Conservation (phyloP, 1,140 invertebrate genomes). For the Alviniconcha marisindica region DNA sequence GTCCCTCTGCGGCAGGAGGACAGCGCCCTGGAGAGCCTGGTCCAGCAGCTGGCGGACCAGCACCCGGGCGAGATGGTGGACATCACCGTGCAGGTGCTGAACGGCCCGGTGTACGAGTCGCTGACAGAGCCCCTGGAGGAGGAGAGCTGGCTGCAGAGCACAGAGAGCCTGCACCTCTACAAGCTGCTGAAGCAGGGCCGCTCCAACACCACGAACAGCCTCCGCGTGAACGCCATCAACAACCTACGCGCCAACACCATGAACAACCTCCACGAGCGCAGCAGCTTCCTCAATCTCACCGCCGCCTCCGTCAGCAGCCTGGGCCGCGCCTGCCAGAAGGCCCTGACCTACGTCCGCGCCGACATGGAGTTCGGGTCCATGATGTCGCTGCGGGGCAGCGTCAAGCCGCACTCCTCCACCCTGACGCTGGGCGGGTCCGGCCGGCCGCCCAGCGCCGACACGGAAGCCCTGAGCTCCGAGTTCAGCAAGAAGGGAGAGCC, state of each 20-base stretch:
- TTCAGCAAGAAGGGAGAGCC: neutral
- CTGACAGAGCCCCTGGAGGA: slow-evolving; percentile 15
- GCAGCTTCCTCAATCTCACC: slow-evolving; percentile 40
- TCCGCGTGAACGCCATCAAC: neutral
- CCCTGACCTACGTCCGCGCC: slow-evolving; percentile 42
- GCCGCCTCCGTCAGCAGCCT: slow-evolving; percentile 34
- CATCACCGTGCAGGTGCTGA: slow-evolving; percentile 13
- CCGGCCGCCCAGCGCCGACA: neutral
- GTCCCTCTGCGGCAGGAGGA: neutral
- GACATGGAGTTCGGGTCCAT: slow-evolving; percentile 43
- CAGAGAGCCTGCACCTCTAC: slow-evolving; percentile 32
- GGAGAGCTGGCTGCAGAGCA: slow-evolving; percentile 33
- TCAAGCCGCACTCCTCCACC: neutral
- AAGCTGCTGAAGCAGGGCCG: slow-evolving; percentile 27
- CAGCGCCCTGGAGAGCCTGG: slow-evolving; percentile 6
- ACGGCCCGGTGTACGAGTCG: neutral
- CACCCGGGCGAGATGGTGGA: slow-evolving; percentile 16
- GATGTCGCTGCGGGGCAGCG: slow-evolving; percentile 14
- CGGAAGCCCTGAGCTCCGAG: neutral
- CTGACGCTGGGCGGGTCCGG: neutral
- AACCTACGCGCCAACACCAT: slow-evolving; percentile 14
- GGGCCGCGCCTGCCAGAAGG: slow-evolving; percentile 43
- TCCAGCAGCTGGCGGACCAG: slow-evolving; percentile 25
- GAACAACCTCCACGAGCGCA: slow-evolving; percentile 29
- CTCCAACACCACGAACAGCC: neutral